Percentiles rank a stretch among this genome's conserved stretches.
These are phyloP conservation scores for Protomyctophum bolini DNA, from an alignment of 2,113 vertebrate genomes.

Conservation along the genomic window DNA sequence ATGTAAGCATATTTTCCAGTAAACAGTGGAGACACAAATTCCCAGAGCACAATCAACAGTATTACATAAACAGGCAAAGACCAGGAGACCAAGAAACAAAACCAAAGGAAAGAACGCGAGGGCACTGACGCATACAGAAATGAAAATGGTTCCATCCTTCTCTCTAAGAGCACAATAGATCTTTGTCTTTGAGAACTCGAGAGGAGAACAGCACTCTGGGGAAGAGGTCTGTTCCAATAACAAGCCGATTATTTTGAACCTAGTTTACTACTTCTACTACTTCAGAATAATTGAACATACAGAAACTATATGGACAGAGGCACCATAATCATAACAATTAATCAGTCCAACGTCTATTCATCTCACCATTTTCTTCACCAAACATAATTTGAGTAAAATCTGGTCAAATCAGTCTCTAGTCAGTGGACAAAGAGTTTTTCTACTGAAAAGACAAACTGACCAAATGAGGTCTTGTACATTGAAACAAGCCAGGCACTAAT, in stretches of 20 bases:
- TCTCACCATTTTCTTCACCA: no score
- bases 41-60: slow-evolving; percentile 36
- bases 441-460: no score
- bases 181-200: slow-evolving; percentile 55
- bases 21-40: slow-evolving; percentile 35
- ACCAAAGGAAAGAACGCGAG: slow-evolving; percentile 27
- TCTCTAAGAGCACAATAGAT: slow-evolving; percentile 50
- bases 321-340: no score
- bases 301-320: no score
- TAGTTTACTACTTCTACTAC: slow-evolving; percentile 15
- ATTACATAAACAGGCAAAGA: slow-evolving; percentile 43
- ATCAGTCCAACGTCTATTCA: no score
- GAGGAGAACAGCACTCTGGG: slow-evolving; percentile 32
- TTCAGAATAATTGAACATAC: no score
- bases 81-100: slow-evolving; percentile 29
- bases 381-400: no score
- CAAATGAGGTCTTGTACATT: no score
- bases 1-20: slow-evolving; percentile 20
- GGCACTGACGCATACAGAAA: slow-evolving; percentile 48
- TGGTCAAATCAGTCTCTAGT: no score
- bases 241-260: slow-evolving; percentile 14
- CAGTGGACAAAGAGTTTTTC: no score
- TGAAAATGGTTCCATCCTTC: slow-evolving; percentile 52
- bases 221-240: slow-evolving; percentile 19
- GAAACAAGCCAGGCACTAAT: no score